Evolutionary conservation across 2,113 vertebrate genomes (phyloP).

Genomic region (Vireo altiloquus): DNA sequence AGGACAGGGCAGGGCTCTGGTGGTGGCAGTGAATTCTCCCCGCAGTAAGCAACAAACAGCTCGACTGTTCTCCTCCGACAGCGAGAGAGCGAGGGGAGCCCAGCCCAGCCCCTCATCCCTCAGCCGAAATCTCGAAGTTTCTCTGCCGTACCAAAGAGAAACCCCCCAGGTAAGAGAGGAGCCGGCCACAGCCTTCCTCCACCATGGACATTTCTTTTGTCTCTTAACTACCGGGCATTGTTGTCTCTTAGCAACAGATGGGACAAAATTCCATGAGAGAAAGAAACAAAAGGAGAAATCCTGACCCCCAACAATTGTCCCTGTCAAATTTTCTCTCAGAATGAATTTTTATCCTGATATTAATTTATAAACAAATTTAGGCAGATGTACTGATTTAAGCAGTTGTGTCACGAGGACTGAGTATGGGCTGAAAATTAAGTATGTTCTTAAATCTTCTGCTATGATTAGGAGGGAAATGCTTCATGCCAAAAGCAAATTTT

Average conservation of each 20-base stretch:
- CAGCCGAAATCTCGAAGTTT: rapidly evolving
- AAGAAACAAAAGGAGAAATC: background rate
- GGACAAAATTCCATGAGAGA: background rate
- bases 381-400: background rate
- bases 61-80: rapidly evolving
- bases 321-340: background rate
- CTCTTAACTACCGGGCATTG: rapidly evolving
- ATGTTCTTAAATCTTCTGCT: background rate
- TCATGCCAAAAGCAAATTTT: background rate
- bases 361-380: background rate
- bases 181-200: background rate
- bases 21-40: background rate
- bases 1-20: background rate
- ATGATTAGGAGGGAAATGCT: background rate
- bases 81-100: background rate
- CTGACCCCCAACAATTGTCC: background rate
- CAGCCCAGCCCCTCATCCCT: background rate
- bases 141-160: background rate
- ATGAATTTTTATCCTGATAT: background rate
- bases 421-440: background rate
- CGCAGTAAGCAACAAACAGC: rapidly evolving
- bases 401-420: background rate
- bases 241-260: background rate
- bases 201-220: background rate
- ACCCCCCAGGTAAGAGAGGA: background rate